Conservation (phyloP, 1,140 invertebrate genomes). For the Delia radicum region DNA sequence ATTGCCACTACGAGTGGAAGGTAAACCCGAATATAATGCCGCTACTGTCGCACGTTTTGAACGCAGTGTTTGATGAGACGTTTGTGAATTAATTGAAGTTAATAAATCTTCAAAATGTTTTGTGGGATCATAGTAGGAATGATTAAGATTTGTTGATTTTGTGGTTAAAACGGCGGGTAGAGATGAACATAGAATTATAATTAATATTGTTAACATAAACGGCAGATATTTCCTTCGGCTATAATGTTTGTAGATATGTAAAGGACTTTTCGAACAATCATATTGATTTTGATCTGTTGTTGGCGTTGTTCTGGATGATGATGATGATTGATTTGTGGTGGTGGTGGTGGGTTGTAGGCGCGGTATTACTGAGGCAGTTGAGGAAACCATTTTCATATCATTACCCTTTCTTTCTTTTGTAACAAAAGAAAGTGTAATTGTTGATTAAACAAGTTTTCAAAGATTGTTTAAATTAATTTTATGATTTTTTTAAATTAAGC, state of each 20-base stretch:
- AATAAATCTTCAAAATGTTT: background rate
- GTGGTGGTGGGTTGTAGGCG: background rate
- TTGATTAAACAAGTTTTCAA: background rate
- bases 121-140: slow-evolving; percentile 6
- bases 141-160: background rate
- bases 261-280: background rate
- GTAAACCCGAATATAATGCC: slow-evolving; percentile 25
- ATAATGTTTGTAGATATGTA: background rate
- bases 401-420: slow-evolving; percentile 25
- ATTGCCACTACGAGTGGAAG: slow-evolving; percentile 23
- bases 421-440: background rate
- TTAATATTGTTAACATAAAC: background rate
- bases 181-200: background rate
- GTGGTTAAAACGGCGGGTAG: slow-evolving; percentile 5
- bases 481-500: slow-evolving; percentile 21
- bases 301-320: background rate
- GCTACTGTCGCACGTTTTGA: slow-evolving; percentile 13
- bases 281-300: background rate
- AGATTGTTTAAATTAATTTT: background rate
- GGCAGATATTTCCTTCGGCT: slow-evolving; percentile 14
- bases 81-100: background rate
- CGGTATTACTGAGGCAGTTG: background rate
- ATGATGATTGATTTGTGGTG: background rate
- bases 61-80: background rate
- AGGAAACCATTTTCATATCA: slow-evolving; percentile 9